Percentiles rank a stretch among this genome's conserved stretches.
phyloP scores from a whole-genome alignment of 2,113 vertebrate species.

The Pagrus major region DNA sequence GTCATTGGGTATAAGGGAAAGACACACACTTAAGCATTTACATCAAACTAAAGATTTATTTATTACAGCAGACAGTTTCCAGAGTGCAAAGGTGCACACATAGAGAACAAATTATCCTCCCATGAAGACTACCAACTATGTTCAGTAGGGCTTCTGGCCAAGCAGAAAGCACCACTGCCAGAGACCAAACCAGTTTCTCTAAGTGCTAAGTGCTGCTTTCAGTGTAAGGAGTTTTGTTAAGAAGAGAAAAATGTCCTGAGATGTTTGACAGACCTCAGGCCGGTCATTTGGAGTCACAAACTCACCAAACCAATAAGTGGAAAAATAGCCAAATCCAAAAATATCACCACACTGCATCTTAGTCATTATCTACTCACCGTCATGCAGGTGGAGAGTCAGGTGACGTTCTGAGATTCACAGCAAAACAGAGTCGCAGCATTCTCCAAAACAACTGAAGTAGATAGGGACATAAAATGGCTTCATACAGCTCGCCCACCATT shows the following conservation, averaged over 20 bases:
- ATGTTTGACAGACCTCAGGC: not conserved
- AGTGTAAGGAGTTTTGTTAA: not conserved
- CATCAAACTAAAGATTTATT: not conserved
- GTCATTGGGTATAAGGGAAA: too few relatives aligned
- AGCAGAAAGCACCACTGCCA: not conserved
- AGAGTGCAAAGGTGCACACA: not conserved
- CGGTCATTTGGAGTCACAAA: not conserved
- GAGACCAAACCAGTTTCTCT: not conserved
- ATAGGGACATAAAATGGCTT: too few relatives aligned
- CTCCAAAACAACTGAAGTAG: too few relatives aligned
- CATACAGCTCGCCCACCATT: too few relatives aligned
- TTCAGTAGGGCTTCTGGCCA: not conserved
- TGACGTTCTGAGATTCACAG: too few relatives aligned
- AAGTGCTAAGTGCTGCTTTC: not conserved
- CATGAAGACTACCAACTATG: not conserved
- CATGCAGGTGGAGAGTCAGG: too few relatives aligned
- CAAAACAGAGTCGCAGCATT: too few relatives aligned
- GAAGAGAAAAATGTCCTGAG: not conserved
- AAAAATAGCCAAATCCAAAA: constrained; percentile 4
- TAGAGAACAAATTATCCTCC: not conserved
- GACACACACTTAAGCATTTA: not conserved
- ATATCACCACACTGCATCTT: not conserved
- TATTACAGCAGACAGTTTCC: too few relatives aligned
- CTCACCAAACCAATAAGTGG: not conserved
- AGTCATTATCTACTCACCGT: too few relatives aligned